Base-by-base conservation (phyloP, 2,888 invertebrate genomes). In the Drosophila neoperkinsi region DNA sequence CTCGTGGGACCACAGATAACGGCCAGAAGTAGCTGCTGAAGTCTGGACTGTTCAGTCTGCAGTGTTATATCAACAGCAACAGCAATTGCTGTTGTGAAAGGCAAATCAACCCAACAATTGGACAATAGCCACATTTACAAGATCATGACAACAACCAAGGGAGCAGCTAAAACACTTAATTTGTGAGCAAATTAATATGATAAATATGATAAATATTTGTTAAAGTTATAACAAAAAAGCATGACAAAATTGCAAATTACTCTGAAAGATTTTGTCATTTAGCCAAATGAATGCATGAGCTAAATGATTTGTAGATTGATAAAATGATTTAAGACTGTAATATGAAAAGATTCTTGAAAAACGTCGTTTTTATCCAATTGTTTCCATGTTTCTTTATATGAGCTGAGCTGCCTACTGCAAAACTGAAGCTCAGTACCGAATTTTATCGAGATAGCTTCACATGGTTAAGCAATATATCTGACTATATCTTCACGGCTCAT, bases 1-100 rank as follows among this genome's bases (percentile, higher is more conserved):
- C 61, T 76, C 62, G 76, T 69, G 66, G 70, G 53, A 53, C 63
- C 66, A 16, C 68, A 66, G 71, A 82, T 77, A 79, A 55, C 55
- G 57, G 58, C 28, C 59, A 25, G 30, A n/a, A 71, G 70, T 49
- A 43, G 41, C 38, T 34, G 31, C 51, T 25, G 4, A 36, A 46
- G 31, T n/a, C 36, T 41, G 56, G 30, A 41, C 30, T 9, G 16
- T 38, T 46, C 7, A 25, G 25, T 16, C 25, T 46, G n/a, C 43
- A 55, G 58, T 55, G 38, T 30, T 38, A 38, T n/a, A n/a, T 38
- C 70, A 51, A 46, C 46, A 46, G 46, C 16, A 9, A 16, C 1
- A 16, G 46, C 13, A 25, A 7, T 25, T 41, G 41, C 61, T 57
- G 60, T 53, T 67, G 72, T 76, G 81, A 81, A 79, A 74, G 83